A percentile compares a stretch with the other conserved stretches of the same genome.
Evolutionary conservation across 2,113 vertebrate genomes (phyloP).

Genomic region (Melanerpes formicivorus): DNA sequence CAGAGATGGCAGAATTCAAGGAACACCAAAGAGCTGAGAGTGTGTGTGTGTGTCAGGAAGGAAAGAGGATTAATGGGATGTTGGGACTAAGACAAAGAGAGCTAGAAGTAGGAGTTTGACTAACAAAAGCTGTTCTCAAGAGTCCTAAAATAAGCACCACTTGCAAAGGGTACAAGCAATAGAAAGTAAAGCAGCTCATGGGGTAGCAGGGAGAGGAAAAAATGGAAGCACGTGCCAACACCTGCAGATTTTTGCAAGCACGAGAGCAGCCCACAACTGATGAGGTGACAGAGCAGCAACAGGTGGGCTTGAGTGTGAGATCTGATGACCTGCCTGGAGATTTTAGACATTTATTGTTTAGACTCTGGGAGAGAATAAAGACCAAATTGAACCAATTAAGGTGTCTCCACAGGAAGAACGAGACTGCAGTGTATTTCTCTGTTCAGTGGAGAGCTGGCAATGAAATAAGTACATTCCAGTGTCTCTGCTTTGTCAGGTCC

Average conservation of each 20-base stretch:
- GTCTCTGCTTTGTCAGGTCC: neutral
- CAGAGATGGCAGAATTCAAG: constrained; percentile 5
- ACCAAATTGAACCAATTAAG: neutral
- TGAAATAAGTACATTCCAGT: neutral
- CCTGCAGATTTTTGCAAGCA: neutral
- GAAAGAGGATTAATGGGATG: neutral
- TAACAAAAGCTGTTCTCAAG: constrained; percentile 24
- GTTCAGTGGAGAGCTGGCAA: neutral
- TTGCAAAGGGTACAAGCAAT: constrained; percentile 19
- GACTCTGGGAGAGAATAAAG: neutral
- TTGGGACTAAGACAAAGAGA: neutral
- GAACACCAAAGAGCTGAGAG: neutral
- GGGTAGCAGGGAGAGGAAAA: neutral
- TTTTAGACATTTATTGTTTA: neutral
- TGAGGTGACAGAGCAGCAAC: neutral
- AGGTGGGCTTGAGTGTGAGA: neutral
- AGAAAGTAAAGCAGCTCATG: constrained; percentile 17
- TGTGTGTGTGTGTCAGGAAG: neutral
- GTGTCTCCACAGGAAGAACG: neutral
- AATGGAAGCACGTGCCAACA: neutral
- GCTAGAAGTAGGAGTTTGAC: neutral
- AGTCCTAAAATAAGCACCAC: neutral
- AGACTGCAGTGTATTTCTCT: neutral
- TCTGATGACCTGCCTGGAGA: neutral
- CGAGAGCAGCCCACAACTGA: neutral